phyloP scores from a whole-genome alignment of 2,888 invertebrate species.

The Torymus tubicola region DNA sequence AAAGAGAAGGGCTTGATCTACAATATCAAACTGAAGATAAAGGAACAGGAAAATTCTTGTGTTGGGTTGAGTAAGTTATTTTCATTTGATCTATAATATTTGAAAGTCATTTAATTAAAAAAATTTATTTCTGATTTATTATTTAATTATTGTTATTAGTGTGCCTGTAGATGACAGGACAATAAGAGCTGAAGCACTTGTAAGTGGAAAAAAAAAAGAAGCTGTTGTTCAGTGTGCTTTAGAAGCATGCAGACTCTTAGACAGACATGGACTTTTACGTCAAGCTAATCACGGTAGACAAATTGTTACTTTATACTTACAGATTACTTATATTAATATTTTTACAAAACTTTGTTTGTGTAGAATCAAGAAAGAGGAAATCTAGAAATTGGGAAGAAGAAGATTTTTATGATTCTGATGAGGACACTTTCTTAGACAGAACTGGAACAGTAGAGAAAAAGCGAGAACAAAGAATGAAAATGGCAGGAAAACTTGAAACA shows the following conservation, averaged over 20 bases:
- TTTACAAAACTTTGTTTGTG: slow-evolving; percentile 32
- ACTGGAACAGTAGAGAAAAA: slow-evolving; percentile 95
- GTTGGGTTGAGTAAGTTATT: slow-evolving; percentile 81
- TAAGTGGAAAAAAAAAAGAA: slow-evolving; percentile 96
- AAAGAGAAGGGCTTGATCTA: slow-evolving; percentile 91
- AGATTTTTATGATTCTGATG: slow-evolving; percentile 95
- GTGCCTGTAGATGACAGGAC: slow-evolving; percentile 90
- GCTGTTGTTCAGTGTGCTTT: slow-evolving; percentile 94
- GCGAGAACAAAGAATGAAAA: slow-evolving; percentile 86
- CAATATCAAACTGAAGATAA: slow-evolving; percentile 92
- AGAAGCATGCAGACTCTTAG: slow-evolving; percentile 95
- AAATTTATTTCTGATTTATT: slow-evolving; percentile 16
- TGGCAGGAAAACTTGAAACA: slow-evolving; percentile 79
- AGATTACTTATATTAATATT: slow-evolving; percentile 17
- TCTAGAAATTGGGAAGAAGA: slow-evolving; percentile 89
- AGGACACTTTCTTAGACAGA: slow-evolving; percentile 95
- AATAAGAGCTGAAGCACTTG: slow-evolving; percentile 89
- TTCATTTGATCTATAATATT: too few relatives aligned
- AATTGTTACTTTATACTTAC: slow-evolving; percentile 13
- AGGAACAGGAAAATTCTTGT: slow-evolving; percentile 90
- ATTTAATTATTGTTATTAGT: slow-evolving; percentile 76
- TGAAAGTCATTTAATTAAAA: too few relatives aligned
- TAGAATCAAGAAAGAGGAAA: slow-evolving; percentile 90
- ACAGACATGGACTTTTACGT: slow-evolving; percentile 89
- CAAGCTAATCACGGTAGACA: slow-evolving; percentile 89